Conservation (phyloP, 2,797 vertebrate genomes). For the Phalanger gymnotis region DNA sequence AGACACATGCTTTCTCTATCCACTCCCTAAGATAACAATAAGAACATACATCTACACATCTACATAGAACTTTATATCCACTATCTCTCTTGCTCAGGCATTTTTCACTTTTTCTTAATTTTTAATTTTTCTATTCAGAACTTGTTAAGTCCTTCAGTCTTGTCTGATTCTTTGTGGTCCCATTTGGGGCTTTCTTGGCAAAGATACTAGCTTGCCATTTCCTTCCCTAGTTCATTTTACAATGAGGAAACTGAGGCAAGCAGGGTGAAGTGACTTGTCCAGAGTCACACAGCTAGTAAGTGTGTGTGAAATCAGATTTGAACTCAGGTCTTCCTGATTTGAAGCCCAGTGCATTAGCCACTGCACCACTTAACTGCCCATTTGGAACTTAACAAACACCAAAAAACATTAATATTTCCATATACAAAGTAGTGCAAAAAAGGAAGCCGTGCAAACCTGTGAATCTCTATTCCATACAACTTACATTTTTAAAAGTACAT, state of each 20-base stretch:
- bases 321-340: neutral
- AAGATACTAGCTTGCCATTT: neutral
- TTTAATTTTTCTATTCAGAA: neutral
- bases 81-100: neutral
- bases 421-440: neutral
- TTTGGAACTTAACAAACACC: neutral
- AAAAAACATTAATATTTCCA: neutral
- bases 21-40: neutral
- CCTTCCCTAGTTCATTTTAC: neutral
- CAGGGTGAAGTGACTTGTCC: neutral
- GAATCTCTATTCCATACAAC: neutral
- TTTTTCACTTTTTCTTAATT: neutral
- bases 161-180: neutral
- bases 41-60: neutral
- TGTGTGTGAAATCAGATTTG: neutral
- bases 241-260: neutral
- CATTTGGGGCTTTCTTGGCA: neutral
- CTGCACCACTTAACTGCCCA: neutral
- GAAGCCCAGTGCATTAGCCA: neutral
- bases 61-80: neutral
- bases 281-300: neutral
- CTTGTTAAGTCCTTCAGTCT: neutral
- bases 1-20: neutral
- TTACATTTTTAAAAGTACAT: neutral
- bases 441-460: neutral